phyloP scores from a whole-genome alignment of 2,888 invertebrate species.

The Coenonympha arcania region DNA sequence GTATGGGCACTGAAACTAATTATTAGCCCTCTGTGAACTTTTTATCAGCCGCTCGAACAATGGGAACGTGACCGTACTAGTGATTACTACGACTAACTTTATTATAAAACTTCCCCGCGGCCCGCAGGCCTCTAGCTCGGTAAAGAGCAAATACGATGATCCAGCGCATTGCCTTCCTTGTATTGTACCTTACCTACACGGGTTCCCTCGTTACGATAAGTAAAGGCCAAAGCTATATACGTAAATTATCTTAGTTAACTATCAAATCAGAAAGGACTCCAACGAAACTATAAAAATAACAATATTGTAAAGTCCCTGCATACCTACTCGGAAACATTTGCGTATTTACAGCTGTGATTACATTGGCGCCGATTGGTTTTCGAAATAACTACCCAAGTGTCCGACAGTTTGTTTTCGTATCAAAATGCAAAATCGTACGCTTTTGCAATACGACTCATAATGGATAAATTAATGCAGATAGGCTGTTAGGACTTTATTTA shows the following conservation, averaged over 20 bases:
- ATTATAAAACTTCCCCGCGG: constrained; percentile 43
- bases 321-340: constrained; percentile 35
- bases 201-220: constrained; percentile 40
- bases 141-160: constrained; percentile 27
- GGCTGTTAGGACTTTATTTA: constrained; percentile 22
- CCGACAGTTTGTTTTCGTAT: constrained; percentile 32
- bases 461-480: constrained; percentile 37
- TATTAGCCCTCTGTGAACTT: constrained; percentile 63
- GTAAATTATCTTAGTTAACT: constrained; percentile 32
- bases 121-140: constrained; percentile 31
- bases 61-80: constrained; percentile 69
- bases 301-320: constrained; percentile 34
- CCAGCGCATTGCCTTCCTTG: constrained; percentile 26
- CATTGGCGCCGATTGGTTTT: constrained; percentile 36
- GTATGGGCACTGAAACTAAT: constrained; percentile 59
- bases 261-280: constrained; percentile 42
- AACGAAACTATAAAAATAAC: constrained; percentile 41
- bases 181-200: constrained; percentile 25
- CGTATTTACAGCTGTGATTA: constrained; percentile 40
- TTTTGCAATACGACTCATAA: constrained; percentile 31
- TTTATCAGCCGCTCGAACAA: constrained; percentile 67
- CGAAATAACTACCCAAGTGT: constrained; percentile 34
- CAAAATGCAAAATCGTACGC: constrained; percentile 33
- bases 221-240: constrained; percentile 39
- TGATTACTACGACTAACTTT: constrained; percentile 45